Evolutionary conservation across 2,797 vertebrate species (phyloP), one percentile per base, ranked within the genome.

Genomic region (Champsocephalus esox): DNA sequence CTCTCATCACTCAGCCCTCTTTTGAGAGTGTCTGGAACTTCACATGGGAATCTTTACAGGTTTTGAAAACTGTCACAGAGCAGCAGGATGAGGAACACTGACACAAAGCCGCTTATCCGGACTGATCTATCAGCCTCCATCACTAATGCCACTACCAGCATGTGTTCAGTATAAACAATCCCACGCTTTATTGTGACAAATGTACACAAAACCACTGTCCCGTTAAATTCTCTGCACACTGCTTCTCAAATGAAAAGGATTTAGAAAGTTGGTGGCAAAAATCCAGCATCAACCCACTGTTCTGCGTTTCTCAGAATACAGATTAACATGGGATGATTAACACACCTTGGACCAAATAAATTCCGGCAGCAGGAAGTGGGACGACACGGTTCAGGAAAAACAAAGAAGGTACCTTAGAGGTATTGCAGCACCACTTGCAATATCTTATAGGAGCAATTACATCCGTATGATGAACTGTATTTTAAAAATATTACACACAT

Each of bases 161-260:
- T 89, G 87, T 89, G 59, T 86, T 64, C 70, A 88, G 79, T 80
- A 41, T 54, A 84, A 92, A 92, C 81, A 88, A 83, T 90, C 86
- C 84, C 79, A 86, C 77, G 51, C 83, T 84, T 79, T 88, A 84
- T 64, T 82, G 82, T 73, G 74, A 88, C 73, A 73, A 79, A 87
- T 46, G 75, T 59, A 85, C 76, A 74, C 76, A 45, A 13, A 12
- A 32, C 49, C 28, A 5, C 44, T 1, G 21, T 44, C 50, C 43
- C 59, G 5, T 69, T 28, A 54, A n/a, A 34, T 61, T 78, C 32
- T 46, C 48, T 2, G 38, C 41, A 24, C 34, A 1, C 54, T 11
- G 43, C 58, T 51, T 73, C 38, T 51, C 13, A 52, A 62, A 73
- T 44, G 57, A 61, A 57, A 54, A 24, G 60, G 64, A 76, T 82